Conservation (phyloP, 2,113 vertebrate genomes). For the Pelodiscus sinensis region DNA sequence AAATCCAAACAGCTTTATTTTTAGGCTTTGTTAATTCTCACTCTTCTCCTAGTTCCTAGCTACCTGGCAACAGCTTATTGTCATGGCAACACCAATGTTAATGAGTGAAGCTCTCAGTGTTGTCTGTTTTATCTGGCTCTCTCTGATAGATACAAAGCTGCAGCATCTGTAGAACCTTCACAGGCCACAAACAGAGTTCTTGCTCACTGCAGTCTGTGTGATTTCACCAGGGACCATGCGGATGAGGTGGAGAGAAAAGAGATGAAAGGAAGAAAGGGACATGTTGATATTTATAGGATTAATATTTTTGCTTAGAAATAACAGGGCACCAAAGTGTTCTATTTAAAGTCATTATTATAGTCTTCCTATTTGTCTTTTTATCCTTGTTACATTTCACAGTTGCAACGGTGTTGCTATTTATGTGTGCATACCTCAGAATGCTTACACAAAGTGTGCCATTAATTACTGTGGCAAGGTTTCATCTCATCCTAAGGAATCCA, state of each 20-base stretch:
- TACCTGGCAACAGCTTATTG: conserved; percentile 86
- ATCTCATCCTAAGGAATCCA: not conserved
- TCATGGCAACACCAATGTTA: conserved; percentile 79
- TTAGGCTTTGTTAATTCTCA: conserved; percentile 84
- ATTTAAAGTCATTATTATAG: not conserved
- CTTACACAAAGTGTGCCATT: not conserved
- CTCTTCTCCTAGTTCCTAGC: conserved; percentile 73
- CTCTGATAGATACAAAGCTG: conserved; percentile 7
- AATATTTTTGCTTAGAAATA: not conserved
- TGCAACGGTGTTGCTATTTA: not conserved
- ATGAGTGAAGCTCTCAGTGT: conserved; percentile 66
- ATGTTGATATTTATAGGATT: fast-evolving
- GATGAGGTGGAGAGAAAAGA: not conserved
- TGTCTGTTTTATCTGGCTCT: conserved; percentile 58
- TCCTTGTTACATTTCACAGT: not conserved
- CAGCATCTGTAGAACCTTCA: not conserved
- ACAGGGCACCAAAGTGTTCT: fast-evolving
- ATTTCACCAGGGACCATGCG: not conserved
- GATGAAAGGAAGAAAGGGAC: not conserved
- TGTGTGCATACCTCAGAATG: not conserved
- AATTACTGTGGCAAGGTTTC: not conserved
- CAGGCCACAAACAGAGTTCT: not conserved
- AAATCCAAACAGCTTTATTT: conserved; percentile 78
- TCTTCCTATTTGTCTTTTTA: fast-evolving
- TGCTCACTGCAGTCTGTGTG: not conserved